Evolutionary conservation across 1,140 invertebrate species (phyloP).

Genomic region (Caenorhabditis tropicalis): DNA sequence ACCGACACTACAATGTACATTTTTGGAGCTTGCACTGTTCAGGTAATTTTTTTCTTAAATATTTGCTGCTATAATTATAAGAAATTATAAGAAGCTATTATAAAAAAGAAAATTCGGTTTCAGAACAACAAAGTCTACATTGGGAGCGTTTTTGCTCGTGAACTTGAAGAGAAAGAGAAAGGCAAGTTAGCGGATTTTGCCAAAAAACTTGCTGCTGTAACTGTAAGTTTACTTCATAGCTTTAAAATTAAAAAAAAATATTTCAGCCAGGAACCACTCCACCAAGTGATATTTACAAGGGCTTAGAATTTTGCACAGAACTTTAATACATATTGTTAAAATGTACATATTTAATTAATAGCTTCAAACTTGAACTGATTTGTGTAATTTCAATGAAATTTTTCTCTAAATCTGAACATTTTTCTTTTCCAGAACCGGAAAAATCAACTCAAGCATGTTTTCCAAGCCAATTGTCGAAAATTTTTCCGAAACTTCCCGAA

Average conservation of each 20-base stretch:
- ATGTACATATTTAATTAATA: too few species aligned
- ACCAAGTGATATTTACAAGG: constrained; percentile 52
- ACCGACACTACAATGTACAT: constrained; percentile 58
- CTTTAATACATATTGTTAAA: constrained; percentile 51
- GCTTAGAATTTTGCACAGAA: constrained; percentile 65
- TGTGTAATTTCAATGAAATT: constrained; percentile 34
- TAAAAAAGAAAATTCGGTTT: too few species aligned
- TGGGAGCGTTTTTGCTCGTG: constrained; percentile 53
- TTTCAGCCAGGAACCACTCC: constrained; percentile 35
- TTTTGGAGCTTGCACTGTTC: constrained; percentile 57
- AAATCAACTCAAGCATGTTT: neutral
- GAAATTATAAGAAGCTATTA: too few species aligned
- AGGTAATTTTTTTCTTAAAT: neutral
- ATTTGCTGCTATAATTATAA: too few species aligned
- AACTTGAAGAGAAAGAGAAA: constrained; percentile 55
- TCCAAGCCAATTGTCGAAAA: too few species aligned
- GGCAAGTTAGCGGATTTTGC: constrained; percentile 55
- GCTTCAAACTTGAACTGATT: too few species aligned
- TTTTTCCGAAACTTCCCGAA: too few species aligned
- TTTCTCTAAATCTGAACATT: neutral
- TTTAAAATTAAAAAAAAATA: neutral
- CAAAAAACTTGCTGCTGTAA: constrained; percentile 53
- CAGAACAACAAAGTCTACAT: constrained; percentile 61
- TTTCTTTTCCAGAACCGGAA: neutral
- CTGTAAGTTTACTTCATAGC: neutral